Evolutionary conservation across 1,140 invertebrate species (phyloP).

Genomic region (Aphelinus atriplicis): DNA sequence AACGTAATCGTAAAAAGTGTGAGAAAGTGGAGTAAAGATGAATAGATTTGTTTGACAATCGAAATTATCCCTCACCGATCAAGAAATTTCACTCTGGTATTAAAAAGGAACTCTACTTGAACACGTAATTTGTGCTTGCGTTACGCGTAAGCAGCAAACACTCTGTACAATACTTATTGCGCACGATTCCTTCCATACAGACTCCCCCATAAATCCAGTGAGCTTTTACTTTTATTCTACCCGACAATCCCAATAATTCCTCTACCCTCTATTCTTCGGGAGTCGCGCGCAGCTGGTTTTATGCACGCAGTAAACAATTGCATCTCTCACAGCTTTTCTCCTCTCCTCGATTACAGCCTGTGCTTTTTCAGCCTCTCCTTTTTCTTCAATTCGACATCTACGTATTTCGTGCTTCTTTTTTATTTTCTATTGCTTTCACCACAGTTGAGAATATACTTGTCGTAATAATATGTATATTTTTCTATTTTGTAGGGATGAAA

Average conservation of each 20-base stretch:
- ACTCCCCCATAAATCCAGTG: conserved; percentile 51
- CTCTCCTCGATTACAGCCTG: conserved; percentile 10
- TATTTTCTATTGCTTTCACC: not conserved
- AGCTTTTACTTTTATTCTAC: conserved; percentile 18
- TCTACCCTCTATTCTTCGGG: conserved; percentile 8
- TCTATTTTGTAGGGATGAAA: too few species aligned
- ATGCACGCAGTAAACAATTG: conserved; percentile 24
- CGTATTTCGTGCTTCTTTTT: not conserved
- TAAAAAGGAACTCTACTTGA: too few species aligned
- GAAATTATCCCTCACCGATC: not conserved
- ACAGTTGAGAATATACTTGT: too few species aligned
- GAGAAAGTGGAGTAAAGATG: too few species aligned
- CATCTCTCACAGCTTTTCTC: not conserved
- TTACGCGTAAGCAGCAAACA: not conserved
- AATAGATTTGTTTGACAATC: too few species aligned
- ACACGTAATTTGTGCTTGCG: too few species aligned
- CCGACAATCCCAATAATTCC: conserved; percentile 21
- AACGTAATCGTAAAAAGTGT: too few species aligned
- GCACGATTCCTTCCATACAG: not conserved
- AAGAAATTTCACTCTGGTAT: not conserved
- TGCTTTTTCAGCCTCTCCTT: not conserved
- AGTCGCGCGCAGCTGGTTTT: conserved; percentile 2
- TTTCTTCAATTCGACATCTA: not conserved
- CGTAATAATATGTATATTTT: too few species aligned
- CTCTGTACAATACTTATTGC: not conserved